Percentiles rank a stretch among this genome's conserved stretches.
Evolutionary conservation across 2,888 invertebrate genomes (phyloP).

Genomic region (Netelia melanura): DNA sequence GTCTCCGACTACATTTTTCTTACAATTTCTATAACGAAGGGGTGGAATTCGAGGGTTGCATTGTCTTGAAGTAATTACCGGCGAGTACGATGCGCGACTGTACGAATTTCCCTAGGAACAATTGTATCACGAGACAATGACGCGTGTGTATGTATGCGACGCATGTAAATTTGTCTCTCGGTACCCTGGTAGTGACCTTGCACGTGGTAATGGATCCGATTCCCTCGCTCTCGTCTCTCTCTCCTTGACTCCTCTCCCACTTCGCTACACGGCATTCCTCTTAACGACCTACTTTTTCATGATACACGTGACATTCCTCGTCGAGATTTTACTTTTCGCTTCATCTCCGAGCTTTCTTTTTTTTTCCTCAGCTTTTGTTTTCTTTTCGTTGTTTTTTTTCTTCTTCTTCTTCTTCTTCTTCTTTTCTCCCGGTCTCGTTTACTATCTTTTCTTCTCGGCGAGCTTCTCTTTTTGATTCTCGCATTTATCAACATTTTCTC

Average conservation of each 20-base stretch:
- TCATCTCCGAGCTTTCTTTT: not conserved
- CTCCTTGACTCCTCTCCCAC: not conserved
- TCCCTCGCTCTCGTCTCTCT: not conserved
- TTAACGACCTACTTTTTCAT: slow-evolving; percentile 49
- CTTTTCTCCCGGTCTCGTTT: not conserved
- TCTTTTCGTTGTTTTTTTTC: not conserved
- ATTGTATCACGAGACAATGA: slow-evolving; percentile 7
- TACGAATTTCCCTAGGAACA: not conserved
- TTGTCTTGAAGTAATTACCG: slow-evolving; percentile 12
- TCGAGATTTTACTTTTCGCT: slow-evolving; percentile 36
- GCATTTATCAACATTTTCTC: slow-evolving; percentile 48
- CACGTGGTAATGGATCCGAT: slow-evolving; percentile 33
- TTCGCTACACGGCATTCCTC: not conserved
- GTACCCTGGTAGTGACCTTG: slow-evolving; percentile 30
- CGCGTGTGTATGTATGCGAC: not conserved
- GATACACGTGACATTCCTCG: slow-evolving; percentile 41
- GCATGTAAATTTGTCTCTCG: not conserved
- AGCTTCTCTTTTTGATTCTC: slow-evolving; percentile 28
- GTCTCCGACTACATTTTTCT: slow-evolving; percentile 47
- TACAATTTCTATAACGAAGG: not conserved
- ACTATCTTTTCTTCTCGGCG: not conserved
- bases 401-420: not conserved
- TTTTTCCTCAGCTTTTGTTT: not conserved
- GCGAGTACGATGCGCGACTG: not conserved
- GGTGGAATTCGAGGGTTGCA: not conserved